Evolutionary conservation across 2,797 vertebrate species (phyloP).

Genomic region (Trematomus bernacchii): DNA sequence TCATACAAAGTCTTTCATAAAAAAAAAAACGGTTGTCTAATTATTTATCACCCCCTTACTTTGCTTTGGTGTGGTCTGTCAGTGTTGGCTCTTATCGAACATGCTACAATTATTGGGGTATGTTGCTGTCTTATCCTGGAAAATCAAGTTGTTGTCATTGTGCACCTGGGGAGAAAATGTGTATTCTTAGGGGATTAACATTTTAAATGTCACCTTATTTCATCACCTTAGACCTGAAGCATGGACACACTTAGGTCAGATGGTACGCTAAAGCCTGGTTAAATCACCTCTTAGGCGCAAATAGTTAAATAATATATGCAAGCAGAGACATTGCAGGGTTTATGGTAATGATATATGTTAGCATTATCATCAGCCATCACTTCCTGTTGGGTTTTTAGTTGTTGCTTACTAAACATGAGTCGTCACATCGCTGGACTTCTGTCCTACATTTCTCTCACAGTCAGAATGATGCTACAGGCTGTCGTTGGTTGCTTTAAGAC

Average conservation of each 20-base stretch:
- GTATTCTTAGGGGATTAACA: too few relatives aligned
- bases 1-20: too few relatives aligned
- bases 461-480: not conserved
- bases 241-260: not conserved
- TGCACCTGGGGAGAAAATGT: too few relatives aligned
- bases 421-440: not conserved
- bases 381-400: not conserved
- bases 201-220: too few relatives aligned
- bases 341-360: not conserved
- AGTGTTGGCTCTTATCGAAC: too few relatives aligned
- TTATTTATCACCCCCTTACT: too few relatives aligned
- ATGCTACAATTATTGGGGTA: too few relatives aligned
- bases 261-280: not conserved
- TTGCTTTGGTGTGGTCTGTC: too few relatives aligned
- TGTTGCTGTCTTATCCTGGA: too few relatives aligned
- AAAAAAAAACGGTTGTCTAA: too few relatives aligned
- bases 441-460: not conserved
- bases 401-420: not conserved
- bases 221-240: not conserved
- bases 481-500: too few relatives aligned
- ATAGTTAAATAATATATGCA: not conserved
- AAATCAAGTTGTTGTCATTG: too few relatives aligned
- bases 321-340: not conserved
- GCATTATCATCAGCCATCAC: not conserved
- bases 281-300: not conserved